These are phyloP conservation scores for Ctenomys sociabilis DNA, from an alignment of 2,113 vertebrate genomes.

Conservation along the genomic window DNA sequence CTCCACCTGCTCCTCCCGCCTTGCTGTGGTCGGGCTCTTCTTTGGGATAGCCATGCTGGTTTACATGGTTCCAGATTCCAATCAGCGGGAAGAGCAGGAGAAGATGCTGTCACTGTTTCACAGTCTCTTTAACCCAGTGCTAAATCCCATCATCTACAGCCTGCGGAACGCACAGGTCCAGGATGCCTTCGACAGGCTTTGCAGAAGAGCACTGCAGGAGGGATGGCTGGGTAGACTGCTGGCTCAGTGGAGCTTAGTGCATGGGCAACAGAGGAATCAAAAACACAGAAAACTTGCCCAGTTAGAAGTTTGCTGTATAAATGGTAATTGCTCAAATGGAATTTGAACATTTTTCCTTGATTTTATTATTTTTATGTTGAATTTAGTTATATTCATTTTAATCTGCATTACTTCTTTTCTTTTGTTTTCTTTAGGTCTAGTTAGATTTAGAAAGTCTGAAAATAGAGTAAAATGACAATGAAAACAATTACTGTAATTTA, in stretches of 20 bases:
- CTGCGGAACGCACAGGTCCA: conserved; percentile 62
- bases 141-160: conserved; percentile 73
- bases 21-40: conserved; percentile 59
- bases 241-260: not conserved
- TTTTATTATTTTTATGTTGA: not conserved
- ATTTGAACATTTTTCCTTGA: not conserved
- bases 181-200: conserved; percentile 32
- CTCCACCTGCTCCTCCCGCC: conserved; percentile 43
- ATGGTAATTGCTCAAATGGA: not conserved
- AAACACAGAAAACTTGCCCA: not conserved
- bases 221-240: accelerated
- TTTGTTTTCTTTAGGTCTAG: not conserved
- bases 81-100: conserved; percentile 41
- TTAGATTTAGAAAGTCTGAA: not conserved
- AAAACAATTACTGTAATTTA: not conserved
- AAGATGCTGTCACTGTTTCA: conserved; percentile 69
- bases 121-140: conserved; percentile 69
- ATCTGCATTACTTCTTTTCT: not conserved
- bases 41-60: conserved; percentile 71
- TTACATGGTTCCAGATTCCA: conserved; percentile 59
- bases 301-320: not conserved
- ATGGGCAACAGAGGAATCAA: not conserved
- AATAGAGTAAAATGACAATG: not conserved
- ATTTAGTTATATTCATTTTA: not conserved
- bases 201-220: not conserved